Base-by-base conservation (phyloP, 2,888 invertebrate genomes). In the Listrodromus nycthemerus region DNA sequence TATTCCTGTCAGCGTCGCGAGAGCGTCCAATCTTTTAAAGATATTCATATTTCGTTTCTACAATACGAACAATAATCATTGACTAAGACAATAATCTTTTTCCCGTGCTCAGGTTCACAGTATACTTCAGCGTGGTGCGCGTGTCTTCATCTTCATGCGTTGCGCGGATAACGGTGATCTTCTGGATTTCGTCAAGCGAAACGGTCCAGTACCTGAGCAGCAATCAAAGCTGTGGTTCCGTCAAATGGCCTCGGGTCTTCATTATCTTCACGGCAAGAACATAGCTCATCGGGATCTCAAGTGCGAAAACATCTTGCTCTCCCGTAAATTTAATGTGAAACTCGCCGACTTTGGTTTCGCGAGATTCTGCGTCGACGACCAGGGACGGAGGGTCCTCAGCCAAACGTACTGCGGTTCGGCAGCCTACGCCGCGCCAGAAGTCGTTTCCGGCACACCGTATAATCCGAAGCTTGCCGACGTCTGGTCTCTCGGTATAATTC, bases 361-460 rank as follows among this genome's bases (percentile, higher is more conserved):
- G 1, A 95, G 98, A 86, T 97, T 96, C 91, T 97, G 97, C 92
- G 95, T 95, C 0, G 96, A 97, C 89, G 94, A 95, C 1, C 95
- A 95, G 70, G 97, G 97, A 70, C 95, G 96, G 76, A 94, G 97
- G 50, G 96, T 97, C 5, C 95, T 98, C 79, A 98, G 98, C 90
- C 96, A 97, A 92, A 98, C 99, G 0, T 99, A 97, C 91, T 99
- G 99, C 92, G 99, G 99, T n/a, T 98, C 98, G 3, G 98, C 98
- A 2, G 98, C 98, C 0, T 99, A 99, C 93, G 99, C 98, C 0
- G 98, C 99, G 0, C 99, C 99, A 0, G 99, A 99, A 94, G 97
- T 99, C 19, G 97, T 99, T 63, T 96, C 97, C 90, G 98, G 98
- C 3, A 96, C 96, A 1, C 97, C 98, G 0, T 98, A 98, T 93